Base-by-base conservation (phyloP, 2,113 vertebrate species). In the Oplegnathus fasciatus region DNA sequence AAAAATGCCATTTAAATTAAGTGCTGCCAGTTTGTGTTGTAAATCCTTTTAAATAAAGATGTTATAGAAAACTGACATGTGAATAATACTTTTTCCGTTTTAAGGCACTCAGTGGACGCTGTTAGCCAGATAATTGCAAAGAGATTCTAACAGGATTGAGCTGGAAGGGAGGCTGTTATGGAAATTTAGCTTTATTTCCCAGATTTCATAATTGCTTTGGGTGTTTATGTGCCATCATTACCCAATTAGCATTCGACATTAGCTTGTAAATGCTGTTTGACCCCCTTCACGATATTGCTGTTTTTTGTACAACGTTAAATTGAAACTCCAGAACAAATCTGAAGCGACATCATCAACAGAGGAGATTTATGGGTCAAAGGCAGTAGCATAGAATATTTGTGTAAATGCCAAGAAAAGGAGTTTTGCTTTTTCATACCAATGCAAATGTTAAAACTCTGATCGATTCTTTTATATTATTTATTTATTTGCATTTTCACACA, bases 31-130 rank as follows among this genome's bases (percentile, higher is more conserved):
- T 93, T 90, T 91, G 65, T 93, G 92, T 89, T 93, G 88, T 91
- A 92, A 91, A 93, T 90, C 75, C 69, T 92, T 95, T 93, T 88
- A 88, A 94, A 93, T 93, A 92, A 95, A 95, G 74, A 84, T 88
- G 78, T 85, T 91, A 57, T 78, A 60, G 76, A 83, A 87, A 89
- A 81, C 11, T 9, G 7, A 72, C 50, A 7, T 9, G 0, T 62
- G 26, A 4, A 18, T 13, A 15, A 2, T 34, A 8, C 1, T 26
- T 44, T 42, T 57, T 44, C n/a, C 10, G n/a, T 17, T 75, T 58
- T 20, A 30, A n/a, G 20, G 6, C 6, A 6, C 37, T 69, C 2
- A 14, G 15, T 7, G 34, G 28, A 55, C 44, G n/a, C 37, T 58
- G 20, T 48, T 13, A 13, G 6, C 7, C 18, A 22, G 9, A 74